Evolutionary conservation across 2,888 invertebrate species (phyloP).

Genomic region (Anodontia alba): DNA sequence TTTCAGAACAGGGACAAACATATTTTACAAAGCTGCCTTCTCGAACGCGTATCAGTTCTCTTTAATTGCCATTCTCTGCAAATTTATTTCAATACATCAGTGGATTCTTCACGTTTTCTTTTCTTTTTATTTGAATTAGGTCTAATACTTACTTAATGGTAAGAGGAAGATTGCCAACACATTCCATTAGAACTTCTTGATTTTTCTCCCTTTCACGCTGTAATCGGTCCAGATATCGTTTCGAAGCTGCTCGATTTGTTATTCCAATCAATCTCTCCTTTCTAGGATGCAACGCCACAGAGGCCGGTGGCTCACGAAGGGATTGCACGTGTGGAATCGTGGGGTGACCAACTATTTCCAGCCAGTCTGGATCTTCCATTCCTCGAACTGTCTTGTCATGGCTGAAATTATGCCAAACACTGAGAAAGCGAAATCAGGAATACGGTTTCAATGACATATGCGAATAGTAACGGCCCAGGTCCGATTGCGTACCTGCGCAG

Average conservation of each 20-base stretch:
- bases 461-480: background rate
- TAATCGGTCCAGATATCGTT: conserved; percentile 62
- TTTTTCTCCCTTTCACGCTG: conserved; percentile 61
- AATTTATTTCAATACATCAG: too few relatives aligned
- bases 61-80: too few relatives aligned
- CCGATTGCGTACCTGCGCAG: background rate
- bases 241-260: conserved; percentile 58
- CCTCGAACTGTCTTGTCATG: conserved; percentile 56
- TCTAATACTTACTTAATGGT: conserved; percentile 63
- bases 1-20: too few relatives aligned
- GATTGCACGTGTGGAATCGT: conserved; percentile 67
- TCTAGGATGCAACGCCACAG: conserved; percentile 52
- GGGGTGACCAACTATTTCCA: conserved; percentile 61
- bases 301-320: conserved; percentile 62
- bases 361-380: conserved; percentile 57
- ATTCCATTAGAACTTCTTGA: conserved; percentile 60
- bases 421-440: too few relatives aligned
- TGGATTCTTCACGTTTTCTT: too few relatives aligned
- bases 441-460: background rate
- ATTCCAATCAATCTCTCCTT: conserved; percentile 62
- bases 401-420: conserved; percentile 38
- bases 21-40: too few relatives aligned
- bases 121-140: too few relatives aligned
- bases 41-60: too few relatives aligned
- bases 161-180: conserved; percentile 65